Evolutionary conservation across 2,888 invertebrate species (phyloP), one percentile per base, ranked within the genome.

Genomic region (Artemia sp.): DNA sequence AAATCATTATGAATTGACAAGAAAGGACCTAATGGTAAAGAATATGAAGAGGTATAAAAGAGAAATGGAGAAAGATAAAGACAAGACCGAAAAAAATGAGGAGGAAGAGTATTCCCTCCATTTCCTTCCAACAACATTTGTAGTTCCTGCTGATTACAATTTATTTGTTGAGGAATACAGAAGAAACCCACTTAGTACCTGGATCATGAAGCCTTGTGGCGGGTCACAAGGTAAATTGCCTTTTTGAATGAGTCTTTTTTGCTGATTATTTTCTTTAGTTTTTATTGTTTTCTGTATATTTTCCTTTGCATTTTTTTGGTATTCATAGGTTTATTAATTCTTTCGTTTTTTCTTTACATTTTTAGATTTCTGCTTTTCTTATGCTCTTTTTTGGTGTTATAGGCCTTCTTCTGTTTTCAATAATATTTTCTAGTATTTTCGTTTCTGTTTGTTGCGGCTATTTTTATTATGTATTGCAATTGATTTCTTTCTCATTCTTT

Each of bases 191-290:
- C 89, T 90, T 77, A 90, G 90, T 74, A 95, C 94, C 1, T 96
- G 95, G 95, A 96, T 96, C 73, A 92, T 95, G 88, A 95, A 96
- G 78, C 95, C 95, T 0, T 92, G 93, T 77, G 93, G 93, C 51
- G 90, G 94, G 80, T 93, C 94, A 0, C 76, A 81, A 73, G 76
- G 75, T 52, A 74, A 73, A 14, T 80, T 80, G 2, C 11, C 79
- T 80, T 68, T 80, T 80, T 72, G 9, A 14, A 14, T 9, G 24
- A 14, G 67, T 10, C 14, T 24, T 19, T 67, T 38, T 24, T 24
- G 10, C 24, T 24, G 1, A 51, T 38, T 11, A 51, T 24, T 38
- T 10, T 38, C 38, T 38, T 38, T 6, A 38, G 38, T 38, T 38
- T 38, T 38, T 38, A 6, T 2, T 38, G 38, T 38, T 38, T 24